Evolutionary conservation across 2,888 invertebrate species (phyloP), one percentile per base, ranked within the genome.

Genomic region (Cybosia mesomella): DNA sequence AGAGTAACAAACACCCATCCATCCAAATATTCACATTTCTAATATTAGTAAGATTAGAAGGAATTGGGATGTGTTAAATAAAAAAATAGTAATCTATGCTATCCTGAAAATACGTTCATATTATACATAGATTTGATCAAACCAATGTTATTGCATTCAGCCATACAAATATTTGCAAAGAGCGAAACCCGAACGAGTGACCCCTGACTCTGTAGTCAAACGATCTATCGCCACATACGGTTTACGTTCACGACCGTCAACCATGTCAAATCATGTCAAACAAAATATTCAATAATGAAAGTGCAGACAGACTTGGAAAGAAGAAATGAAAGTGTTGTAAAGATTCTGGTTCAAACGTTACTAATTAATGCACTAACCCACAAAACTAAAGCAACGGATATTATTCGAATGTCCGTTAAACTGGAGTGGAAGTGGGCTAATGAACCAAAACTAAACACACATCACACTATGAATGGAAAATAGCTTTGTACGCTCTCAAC

Each of bases 371-470:
- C 18, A 58, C 32, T 58, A 28, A 58, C 58, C 28, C 18, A 58
- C 32, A 55, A 55, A 21, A 55, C 13, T 55, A 24, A 54, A 49
- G 49, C 49, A 49, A 49, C 49, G 49, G 49, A 49, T 49, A n/a
- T 49, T 49, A 49, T n/a, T 49, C n/a, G n/a, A 49, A 55, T 13
- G 54, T 58, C 58, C 32, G 58, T n/a, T 32, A 28, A 55, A 55
- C n/a, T 24, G 21, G 5, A 32, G 28, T 58, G 34, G 58, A 58
- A 58, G 58, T 58, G 32, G 58, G n/a, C 28, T 58, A 58, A 32
- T 32, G 58, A 58, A 34, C 32, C 58, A 34, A 58, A 58, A 58
- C 28, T 34, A 10, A n/a, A 55, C 54, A 55, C 54, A 55, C 22
- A n/a, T 11, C 54, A 54, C 5, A 55, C 4, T 55, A 55, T 55